Percentiles rank a stretch among this genome's conserved stretches.
phyloP scores from a whole-genome alignment of 1,140 invertebrate genomes.

The Augochlora pura region DNA sequence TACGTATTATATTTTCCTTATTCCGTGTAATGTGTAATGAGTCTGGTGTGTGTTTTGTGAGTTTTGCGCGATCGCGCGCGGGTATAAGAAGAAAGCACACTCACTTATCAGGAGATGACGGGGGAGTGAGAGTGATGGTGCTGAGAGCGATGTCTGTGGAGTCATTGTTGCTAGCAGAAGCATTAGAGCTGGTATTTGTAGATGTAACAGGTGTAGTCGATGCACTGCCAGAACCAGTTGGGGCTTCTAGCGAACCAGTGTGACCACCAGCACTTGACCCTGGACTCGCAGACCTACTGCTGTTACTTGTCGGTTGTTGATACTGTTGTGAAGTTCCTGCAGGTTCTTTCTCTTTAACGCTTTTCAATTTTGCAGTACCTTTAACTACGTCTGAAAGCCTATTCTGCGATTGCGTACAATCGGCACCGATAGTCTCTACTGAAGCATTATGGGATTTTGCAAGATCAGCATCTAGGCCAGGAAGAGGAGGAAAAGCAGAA shows the following conservation, averaged over 20 bases:
- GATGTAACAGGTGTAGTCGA: slow-evolving; percentile 39
- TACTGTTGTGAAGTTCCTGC: slow-evolving; percentile 61
- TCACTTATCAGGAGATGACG: slow-evolving; percentile 84
- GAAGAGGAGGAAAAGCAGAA: slow-evolving; percentile 90
- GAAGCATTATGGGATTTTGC: slow-evolving; percentile 72
- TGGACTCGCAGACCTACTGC: slow-evolving; percentile 78
- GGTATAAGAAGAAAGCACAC: slow-evolving; percentile 75
- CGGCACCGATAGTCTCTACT: slow-evolving; percentile 63
- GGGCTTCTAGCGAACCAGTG: slow-evolving; percentile 54
- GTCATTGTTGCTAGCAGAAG: slow-evolving; percentile 76
- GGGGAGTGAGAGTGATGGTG: slow-evolving; percentile 81
- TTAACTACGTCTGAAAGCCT: slow-evolving; percentile 91
- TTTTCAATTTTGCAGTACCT: slow-evolving; percentile 84
- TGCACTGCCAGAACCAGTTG: slow-evolving; percentile 59
- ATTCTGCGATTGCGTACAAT: slow-evolving; percentile 78
- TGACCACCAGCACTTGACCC: slow-evolving; percentile 64
- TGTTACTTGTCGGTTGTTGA: slow-evolving; percentile 65
- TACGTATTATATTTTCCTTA: background rate
- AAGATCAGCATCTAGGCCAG: slow-evolving; percentile 80
- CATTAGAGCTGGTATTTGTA: slow-evolving; percentile 77
- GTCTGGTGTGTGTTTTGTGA: slow-evolving; percentile 8
- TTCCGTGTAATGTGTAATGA: background rate
- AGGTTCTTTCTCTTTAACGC: slow-evolving; percentile 75
- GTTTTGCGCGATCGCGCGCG: slow-evolving; percentile 1
- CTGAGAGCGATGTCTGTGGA: slow-evolving; percentile 76